A percentile compares a stretch with the other conserved stretches of the same genome.
Conservation (phyloP, 2,113 vertebrate genomes). For the Sorex araneus region DNA sequence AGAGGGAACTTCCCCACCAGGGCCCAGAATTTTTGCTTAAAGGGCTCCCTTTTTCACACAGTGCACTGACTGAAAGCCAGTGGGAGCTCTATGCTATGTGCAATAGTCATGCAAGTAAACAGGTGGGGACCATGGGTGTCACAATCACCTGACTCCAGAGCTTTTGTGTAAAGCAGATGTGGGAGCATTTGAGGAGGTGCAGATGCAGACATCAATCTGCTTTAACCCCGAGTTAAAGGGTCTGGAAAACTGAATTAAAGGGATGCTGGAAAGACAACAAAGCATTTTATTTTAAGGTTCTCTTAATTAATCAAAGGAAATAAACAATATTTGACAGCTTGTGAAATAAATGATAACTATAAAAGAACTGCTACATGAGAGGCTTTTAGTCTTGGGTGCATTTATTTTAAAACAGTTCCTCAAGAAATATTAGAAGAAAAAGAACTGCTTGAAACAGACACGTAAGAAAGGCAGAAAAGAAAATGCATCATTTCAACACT, state of each 20-base stretch:
- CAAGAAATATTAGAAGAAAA: conserved; percentile 17
- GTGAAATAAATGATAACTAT: conserved; percentile 6
- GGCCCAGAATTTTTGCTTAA: not conserved
- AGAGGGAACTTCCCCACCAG: conserved; percentile 42
- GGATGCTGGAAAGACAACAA: conserved; percentile 22
- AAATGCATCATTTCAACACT: not conserved
- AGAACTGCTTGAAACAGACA: not conserved
- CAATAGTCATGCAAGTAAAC: not conserved
- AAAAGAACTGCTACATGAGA: not conserved
- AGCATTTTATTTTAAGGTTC: not conserved
- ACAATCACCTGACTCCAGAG: not conserved
- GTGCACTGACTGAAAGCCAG: conserved; percentile 30
- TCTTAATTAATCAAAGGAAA: not conserved
- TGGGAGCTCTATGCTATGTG: not conserved
- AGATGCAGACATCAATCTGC: conserved; percentile 24
- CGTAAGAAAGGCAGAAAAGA: not conserved
- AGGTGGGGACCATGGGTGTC: not conserved
- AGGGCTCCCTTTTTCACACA: not conserved
- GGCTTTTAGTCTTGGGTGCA: not conserved
- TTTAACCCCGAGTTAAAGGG: not conserved
- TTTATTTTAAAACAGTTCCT: conserved; percentile 41
- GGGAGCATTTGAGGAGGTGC: not conserved
- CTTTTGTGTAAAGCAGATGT: not conserved
- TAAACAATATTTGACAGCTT: not conserved
- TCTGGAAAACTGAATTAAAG: conserved; percentile 24